Conservation (phyloP, 2,113 vertebrate species). For the Butastur rufipennis region DNA sequence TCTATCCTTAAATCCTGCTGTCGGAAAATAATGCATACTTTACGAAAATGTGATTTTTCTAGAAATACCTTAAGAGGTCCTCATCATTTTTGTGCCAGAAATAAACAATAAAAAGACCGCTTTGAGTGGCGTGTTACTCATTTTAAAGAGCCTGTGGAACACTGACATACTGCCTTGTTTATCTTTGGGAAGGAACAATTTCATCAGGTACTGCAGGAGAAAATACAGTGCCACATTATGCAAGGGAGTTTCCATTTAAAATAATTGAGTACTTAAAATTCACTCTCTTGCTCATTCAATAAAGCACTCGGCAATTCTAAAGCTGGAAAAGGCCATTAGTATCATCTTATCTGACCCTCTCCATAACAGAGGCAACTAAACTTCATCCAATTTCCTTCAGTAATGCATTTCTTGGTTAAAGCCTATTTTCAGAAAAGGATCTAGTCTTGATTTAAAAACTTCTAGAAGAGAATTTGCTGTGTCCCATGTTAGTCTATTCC, state of each 20-base stretch:
- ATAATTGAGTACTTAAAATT: not conserved
- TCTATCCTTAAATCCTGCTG: not conserved
- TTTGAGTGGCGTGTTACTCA: not conserved
- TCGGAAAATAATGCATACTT: not conserved
- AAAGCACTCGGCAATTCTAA: not conserved
- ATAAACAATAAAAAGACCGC: not conserved
- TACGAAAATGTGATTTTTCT: not conserved
- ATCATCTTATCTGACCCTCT: not conserved
- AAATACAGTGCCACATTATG: not conserved
- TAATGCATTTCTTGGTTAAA: not conserved
- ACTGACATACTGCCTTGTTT: not conserved
- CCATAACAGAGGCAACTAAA: not conserved
- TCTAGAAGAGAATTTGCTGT: not conserved
- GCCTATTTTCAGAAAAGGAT: not conserved
- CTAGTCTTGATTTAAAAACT: not conserved
- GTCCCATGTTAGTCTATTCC: not conserved
- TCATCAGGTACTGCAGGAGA: not conserved
- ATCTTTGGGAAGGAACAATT: not conserved
- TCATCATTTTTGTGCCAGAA: not conserved
- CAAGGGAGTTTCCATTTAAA: not conserved
- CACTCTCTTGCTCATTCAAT: not conserved
- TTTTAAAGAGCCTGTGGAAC: not conserved
- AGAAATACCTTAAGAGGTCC: not conserved
- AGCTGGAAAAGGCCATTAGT: not conserved
- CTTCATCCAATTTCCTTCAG: not conserved